Evolutionary conservation across 2,888 invertebrate genomes (phyloP).

Genomic region (Schrankia costaestrigalis): DNA sequence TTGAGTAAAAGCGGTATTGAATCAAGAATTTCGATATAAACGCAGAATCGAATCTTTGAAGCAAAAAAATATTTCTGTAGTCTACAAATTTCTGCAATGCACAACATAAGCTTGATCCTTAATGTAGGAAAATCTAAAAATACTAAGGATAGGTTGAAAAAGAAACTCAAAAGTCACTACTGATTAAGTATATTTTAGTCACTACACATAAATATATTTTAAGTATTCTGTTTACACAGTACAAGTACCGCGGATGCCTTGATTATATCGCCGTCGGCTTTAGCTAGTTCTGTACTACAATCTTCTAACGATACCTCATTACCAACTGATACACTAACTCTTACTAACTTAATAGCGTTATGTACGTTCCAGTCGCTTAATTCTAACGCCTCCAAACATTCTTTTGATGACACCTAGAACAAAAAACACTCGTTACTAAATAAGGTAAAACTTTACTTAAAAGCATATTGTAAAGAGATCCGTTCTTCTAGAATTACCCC

Average conservation of each 20-base stretch:
- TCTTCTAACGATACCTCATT: constrained; percentile 40
- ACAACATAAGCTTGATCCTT: too few relatives aligned
- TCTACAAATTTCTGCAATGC: too few relatives aligned
- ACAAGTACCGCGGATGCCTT: constrained; percentile 83
- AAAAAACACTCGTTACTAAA: too few relatives aligned
- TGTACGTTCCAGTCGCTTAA: constrained; percentile 94
- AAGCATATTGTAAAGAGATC: too few relatives aligned
- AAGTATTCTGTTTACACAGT: constrained; percentile 4
- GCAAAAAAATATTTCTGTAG: too few relatives aligned
- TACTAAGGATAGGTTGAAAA: too few relatives aligned
- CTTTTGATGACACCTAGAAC: constrained; percentile 83
- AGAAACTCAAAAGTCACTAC: constrained; percentile 1
- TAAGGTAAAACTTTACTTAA: too few relatives aligned
- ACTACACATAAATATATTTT: constrained; percentile 3
- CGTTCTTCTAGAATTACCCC: too few relatives aligned
- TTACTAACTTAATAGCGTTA: constrained; percentile 90
- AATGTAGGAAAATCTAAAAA: too few relatives aligned
- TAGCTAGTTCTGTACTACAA: constrained; percentile 79
- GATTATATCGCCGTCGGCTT: constrained; percentile 83
- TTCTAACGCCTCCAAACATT: constrained; percentile 90
- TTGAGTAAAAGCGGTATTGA: too few relatives aligned
- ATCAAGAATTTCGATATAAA: too few relatives aligned
- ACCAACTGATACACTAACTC: constrained; percentile 67
- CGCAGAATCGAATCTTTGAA: too few relatives aligned
- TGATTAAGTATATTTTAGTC: constrained; percentile 5